phyloP scores from a whole-genome alignment of 2,113 vertebrate genomes.

The Eulemur rufifrons region DNA sequence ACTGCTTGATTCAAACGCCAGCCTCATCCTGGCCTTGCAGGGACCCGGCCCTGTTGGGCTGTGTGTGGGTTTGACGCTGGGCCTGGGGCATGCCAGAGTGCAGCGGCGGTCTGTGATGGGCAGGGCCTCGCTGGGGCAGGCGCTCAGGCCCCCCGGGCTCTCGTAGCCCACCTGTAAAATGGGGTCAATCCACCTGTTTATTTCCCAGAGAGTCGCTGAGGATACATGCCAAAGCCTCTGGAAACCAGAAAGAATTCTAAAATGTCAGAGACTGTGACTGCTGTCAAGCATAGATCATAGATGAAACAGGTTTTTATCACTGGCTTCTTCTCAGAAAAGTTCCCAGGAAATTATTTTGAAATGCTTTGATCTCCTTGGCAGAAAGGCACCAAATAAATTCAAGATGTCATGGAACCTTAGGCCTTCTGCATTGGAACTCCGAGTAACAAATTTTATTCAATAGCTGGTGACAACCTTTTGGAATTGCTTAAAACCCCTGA shows the following conservation, averaged over 20 bases:
- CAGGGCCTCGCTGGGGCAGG: background rate
- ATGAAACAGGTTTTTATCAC: background rate
- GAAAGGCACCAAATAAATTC: background rate
- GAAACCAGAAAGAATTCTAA: background rate
- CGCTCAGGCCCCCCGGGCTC: background rate
- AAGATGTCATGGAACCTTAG: background rate
- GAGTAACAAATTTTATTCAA: slow-evolving; percentile 33
- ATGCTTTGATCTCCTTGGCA: slow-evolving; percentile 56
- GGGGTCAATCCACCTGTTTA: background rate
- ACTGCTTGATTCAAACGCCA: background rate
- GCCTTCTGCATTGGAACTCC: background rate
- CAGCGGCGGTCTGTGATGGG: background rate
- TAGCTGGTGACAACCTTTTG: slow-evolving; percentile 1
- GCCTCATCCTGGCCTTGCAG: background rate
- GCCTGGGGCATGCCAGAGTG: background rate
- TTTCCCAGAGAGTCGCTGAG: background rate
- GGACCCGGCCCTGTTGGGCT: background rate
- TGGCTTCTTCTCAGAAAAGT: background rate
- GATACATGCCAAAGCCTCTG: background rate
- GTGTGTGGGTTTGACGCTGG: background rate
- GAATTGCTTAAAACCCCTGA: background rate
- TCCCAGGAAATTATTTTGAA: slow-evolving; percentile 29
- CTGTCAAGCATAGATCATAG: background rate
- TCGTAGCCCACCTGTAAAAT: background rate
- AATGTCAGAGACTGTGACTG: background rate